These are phyloP conservation scores for Hydrotaea cyrtoneurina DNA, from an alignment of 2,888 invertebrate genomes.

Conservation along the genomic window DNA sequence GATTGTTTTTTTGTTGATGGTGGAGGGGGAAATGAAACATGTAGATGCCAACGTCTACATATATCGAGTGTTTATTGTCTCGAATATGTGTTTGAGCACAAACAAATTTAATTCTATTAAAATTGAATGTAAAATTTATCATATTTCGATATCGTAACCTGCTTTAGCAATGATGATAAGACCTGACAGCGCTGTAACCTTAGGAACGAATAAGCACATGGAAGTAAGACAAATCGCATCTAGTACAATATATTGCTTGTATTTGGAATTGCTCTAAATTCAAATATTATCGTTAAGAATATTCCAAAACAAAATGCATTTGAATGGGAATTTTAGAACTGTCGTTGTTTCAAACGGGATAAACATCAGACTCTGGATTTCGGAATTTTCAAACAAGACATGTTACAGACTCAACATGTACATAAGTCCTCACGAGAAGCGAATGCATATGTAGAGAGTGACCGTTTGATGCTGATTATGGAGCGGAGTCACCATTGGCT, in stretches of 20 bases:
- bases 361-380: no score
- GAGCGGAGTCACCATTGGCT: no score
- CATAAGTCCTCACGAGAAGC: no score
- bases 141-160: background rate
- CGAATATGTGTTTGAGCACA: background rate
- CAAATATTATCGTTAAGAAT: constrained; percentile 7
- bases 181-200: background rate
- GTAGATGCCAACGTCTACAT: background rate
- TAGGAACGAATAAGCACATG: background rate
- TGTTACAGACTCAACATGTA: no score
- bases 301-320: background rate
- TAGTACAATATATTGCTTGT: background rate
- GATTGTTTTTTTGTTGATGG: background rate
- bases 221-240: background rate
- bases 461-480: no score
- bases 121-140: background rate
- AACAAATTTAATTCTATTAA: background rate
- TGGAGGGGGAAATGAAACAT: background rate
- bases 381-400: no score
- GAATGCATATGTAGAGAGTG: no score
- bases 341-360: no score
- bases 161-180: no score
- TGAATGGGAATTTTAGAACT: background rate
- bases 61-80: background rate
- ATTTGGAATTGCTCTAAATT: background rate